Percentiles rank a stretch among this genome's conserved stretches.
phyloP scores from a whole-genome alignment of 1,140 invertebrate genomes.

The Cydia fagiglandana region DNA sequence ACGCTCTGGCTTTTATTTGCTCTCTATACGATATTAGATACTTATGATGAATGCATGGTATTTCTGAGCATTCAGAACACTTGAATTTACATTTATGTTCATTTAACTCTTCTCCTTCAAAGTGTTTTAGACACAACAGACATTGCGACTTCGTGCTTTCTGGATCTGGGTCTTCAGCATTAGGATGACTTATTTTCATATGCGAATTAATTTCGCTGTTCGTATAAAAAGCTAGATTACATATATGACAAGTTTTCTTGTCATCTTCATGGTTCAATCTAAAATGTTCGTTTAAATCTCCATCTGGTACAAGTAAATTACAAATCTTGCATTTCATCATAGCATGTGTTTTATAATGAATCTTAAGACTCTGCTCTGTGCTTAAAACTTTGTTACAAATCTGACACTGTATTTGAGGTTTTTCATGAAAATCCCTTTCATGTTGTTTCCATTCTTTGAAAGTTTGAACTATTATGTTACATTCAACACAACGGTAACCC shows the following conservation, averaged over 20 bases:
- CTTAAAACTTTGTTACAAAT: conserved; percentile 43
- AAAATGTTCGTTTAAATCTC: conserved; percentile 42
- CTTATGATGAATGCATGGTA: conserved; percentile 46
- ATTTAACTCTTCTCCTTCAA: conserved; percentile 39
- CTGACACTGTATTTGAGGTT: conserved; percentile 38
- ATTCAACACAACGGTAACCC: conserved; percentile 27
- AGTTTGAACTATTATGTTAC: conserved; percentile 41
- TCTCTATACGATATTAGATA: conserved; percentile 47
- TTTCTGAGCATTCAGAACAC: conserved; percentile 46
- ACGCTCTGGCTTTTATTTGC: conserved; percentile 38
- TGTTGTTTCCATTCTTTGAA: conserved; percentile 42
- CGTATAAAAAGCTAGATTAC: conserved; percentile 41
- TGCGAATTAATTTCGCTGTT: conserved; percentile 40
- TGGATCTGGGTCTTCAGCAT: conserved; percentile 29
- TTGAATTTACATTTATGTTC: conserved; percentile 48
- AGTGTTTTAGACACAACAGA: conserved; percentile 42
- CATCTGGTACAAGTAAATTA: conserved; percentile 37
- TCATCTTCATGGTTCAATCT: conserved; percentile 39
- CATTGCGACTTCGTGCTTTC: conserved; percentile 38
- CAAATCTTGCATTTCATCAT: conserved; percentile 43
- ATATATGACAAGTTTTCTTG: conserved; percentile 41
- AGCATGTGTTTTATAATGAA: conserved; percentile 43
- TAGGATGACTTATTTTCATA: conserved; percentile 41
- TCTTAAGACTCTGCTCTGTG: conserved; percentile 39
- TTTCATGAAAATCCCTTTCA: conserved; percentile 39